Evolutionary conservation across 2,888 invertebrate species (phyloP).

Genomic region (Notodonta ziczac): DNA sequence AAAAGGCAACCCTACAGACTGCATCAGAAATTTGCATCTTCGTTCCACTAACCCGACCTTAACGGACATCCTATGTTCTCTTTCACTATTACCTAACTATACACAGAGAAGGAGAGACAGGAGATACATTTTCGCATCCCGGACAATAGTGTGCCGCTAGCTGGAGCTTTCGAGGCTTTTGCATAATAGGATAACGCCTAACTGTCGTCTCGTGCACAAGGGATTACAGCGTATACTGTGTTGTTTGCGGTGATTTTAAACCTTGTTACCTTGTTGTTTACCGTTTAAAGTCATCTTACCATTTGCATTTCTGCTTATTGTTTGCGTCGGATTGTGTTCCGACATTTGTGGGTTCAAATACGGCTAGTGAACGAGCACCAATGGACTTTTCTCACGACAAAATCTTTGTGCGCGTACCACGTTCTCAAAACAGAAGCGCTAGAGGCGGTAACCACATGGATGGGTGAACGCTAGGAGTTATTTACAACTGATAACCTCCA

Average conservation of each 20-base stretch:
- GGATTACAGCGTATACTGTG: slow-evolving; percentile 26
- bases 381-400: no score
- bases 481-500: no score
- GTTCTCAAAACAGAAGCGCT: no score
- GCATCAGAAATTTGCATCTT: slow-evolving; percentile 47
- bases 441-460: no score
- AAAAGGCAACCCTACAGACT: slow-evolving; percentile 31
- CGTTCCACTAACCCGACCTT: slow-evolving; percentile 25
- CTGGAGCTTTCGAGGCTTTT: slow-evolving; percentile 37
- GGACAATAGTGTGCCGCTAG: slow-evolving; percentile 43
- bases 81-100: slow-evolving; percentile 12
- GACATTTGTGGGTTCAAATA: no score
- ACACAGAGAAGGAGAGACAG: slow-evolving; percentile 7
- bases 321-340: no score
- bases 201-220: slow-evolving; percentile 39
- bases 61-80: slow-evolving; percentile 16
- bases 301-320: no score
- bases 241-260: slow-evolving; percentile 22
- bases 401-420: no score
- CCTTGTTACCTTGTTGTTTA: slow-evolving; percentile 9
- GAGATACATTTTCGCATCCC: slow-evolving; percentile 10
- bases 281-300: no score
- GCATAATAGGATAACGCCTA: slow-evolving; percentile 52
- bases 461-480: no score
- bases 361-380: no score